Evolutionary conservation across 1,140 invertebrate genomes (phyloP), one percentile per base, ranked within the genome.

Genomic region (Tetranychus cinnabarinus): DNA sequence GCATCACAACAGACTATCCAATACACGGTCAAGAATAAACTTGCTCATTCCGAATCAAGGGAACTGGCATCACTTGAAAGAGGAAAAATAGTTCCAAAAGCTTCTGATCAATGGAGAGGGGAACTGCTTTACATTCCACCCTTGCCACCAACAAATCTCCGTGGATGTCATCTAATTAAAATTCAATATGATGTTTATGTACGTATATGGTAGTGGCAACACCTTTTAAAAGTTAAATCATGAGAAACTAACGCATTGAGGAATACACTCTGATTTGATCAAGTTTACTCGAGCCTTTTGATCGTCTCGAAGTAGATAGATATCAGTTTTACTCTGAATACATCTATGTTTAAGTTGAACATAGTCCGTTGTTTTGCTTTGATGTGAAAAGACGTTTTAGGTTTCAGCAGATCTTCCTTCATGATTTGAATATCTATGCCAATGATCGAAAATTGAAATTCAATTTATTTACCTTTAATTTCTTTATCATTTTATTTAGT

Each of bases 181-280:
- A 87, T 96, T 63, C 81, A 89, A 66, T 97, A 97, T 71, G 86
- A 91, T 72, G 85, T 97, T 56, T 88, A 86, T 73, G 88, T 93
- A 75, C 85, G 86, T 83, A 66, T 59, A 31, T 46, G 48, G 23
- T 23, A 23, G 23, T 23, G 23, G 23, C 23, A 23, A 23, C 23
- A 23, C 23, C 46, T 13, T 23, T 23, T 23, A 23, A 23, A 23
- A 23, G 23, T 23, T 23, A 23, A 23, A 23, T 23, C 23, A 23
- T 23, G 23, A 23, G 23, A 23, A 23, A 23, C 23, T 23, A 23
- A 23, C 23, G 23, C 23, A 23, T 23, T 23, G 23, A 23, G 23
- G 23, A 23, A 23, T 23, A 23, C 23, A 23, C 23, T 23, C 23
- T 23, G 23, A 23, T 23, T 23, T 23, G 23, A 23, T 23, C 23